Percentiles rank a stretch among this genome's conserved stretches.
phyloP scores from a whole-genome alignment of 2,888 invertebrate genomes.

The Stictocephala bisonia region DNA sequence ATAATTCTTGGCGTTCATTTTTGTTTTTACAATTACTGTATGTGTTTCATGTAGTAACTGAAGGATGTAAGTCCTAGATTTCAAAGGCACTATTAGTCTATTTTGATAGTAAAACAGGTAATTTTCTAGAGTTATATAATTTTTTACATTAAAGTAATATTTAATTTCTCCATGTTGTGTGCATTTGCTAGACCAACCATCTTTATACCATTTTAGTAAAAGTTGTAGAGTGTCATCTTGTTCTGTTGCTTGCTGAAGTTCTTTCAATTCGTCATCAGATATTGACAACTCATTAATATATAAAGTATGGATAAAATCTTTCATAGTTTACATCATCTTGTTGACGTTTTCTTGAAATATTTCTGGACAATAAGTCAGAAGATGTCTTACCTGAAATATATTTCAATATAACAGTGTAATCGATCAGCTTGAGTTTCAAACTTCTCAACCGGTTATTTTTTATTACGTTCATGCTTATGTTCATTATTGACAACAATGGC shows the following conservation, averaged over 20 bases:
- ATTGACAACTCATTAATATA: not conserved
- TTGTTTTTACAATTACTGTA: too few relatives aligned
- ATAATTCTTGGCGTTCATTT: not conserved
- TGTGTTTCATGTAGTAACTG: conserved; percentile 1
- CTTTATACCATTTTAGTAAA: too few relatives aligned
- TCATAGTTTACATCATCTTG: not conserved
- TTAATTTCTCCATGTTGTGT: not conserved
- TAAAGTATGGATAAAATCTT: not conserved
- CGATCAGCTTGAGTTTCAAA: conserved; percentile 34
- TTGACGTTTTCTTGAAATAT: not conserved
- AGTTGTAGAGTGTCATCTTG: too few relatives aligned
- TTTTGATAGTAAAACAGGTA: not conserved
- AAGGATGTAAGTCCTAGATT: not conserved
- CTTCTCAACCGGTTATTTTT: conserved; percentile 36
- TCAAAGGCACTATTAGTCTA: not conserved
- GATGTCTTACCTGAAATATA: conserved; percentile 58
- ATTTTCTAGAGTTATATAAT: not conserved
- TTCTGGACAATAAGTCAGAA: conserved; percentile 51
- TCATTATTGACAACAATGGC: conserved; percentile 44
- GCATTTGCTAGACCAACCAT: too few relatives aligned
- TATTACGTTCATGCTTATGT: conserved; percentile 36
- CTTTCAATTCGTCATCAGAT: not conserved
- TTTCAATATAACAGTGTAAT: conserved; percentile 41
- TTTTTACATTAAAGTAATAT: not conserved
- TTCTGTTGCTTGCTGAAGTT: too few relatives aligned